A percentile compares a stretch with the other conserved stretches of the same genome.
Conservation (phyloP, 2,888 invertebrate genomes). For the Mesoligia furuncula region DNA sequence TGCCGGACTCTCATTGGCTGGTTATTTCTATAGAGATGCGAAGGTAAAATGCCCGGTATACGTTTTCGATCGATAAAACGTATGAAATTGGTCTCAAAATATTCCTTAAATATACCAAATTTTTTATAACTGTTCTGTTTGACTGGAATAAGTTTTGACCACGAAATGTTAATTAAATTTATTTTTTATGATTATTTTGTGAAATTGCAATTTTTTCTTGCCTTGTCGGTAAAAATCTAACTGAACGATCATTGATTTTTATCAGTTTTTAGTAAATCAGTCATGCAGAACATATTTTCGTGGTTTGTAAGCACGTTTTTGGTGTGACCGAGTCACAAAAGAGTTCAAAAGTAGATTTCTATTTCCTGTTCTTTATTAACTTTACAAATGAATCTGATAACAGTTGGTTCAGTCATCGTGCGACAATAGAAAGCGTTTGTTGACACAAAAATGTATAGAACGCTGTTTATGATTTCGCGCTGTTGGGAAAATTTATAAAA, state of each 20-base stretch:
- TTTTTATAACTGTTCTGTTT: slow-evolving; percentile 59
- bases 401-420: slow-evolving; percentile 55
- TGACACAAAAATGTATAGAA: slow-evolving; percentile 47
- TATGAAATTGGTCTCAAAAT: slow-evolving; percentile 76
- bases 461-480: slow-evolving; percentile 49
- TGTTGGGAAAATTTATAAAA: slow-evolving; percentile 43
- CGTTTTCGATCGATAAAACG: slow-evolving; percentile 31
- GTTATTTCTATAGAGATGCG: slow-evolving; percentile 53
- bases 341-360: slow-evolving; percentile 75
- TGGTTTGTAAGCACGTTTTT: slow-evolving; percentile 47
- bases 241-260: slow-evolving; percentile 35
- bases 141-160: slow-evolving; percentile 53
- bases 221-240: slow-evolving; percentile 31
- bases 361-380: slow-evolving; percentile 80
- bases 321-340: slow-evolving; percentile 54
- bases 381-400: slow-evolving; percentile 61
- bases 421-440: slow-evolving; percentile 56
- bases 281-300: slow-evolving; percentile 57
- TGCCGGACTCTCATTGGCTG: slow-evolving; percentile 51
- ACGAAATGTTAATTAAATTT: slow-evolving; percentile 26
- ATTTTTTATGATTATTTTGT: slow-evolving; percentile 13
- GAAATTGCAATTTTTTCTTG: slow-evolving; percentile 34
- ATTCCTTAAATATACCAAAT: slow-evolving; percentile 69
- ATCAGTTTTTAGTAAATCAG: slow-evolving; percentile 45
- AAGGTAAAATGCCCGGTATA: slow-evolving; percentile 60